phyloP scores from a whole-genome alignment of 2,888 invertebrate genomes.

The Campoplex capitator region DNA sequence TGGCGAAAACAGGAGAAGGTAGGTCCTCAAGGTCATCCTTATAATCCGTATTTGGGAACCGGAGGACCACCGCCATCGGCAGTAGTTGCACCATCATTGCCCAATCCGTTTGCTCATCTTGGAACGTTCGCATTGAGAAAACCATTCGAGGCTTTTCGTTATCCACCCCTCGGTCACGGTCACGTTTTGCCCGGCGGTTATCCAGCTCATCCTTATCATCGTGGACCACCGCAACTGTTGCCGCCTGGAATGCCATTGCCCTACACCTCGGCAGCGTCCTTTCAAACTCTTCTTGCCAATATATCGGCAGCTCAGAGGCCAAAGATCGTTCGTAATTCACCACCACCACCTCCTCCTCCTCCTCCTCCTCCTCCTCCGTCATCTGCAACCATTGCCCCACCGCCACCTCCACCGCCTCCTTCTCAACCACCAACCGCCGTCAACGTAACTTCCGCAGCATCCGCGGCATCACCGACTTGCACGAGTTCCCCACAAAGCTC shows the following conservation, averaged over 20 bases:
- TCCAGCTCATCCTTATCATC: constrained; percentile 86
- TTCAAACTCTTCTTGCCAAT: constrained; percentile 94
- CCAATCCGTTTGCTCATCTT: constrained; percentile 92
- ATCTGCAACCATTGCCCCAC: constrained; percentile 86
- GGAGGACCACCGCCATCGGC: constrained; percentile 88
- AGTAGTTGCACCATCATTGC: constrained; percentile 90
- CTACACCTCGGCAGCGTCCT: constrained; percentile 88
- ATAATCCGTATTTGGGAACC: constrained; percentile 92
- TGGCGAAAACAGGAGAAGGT: constrained; percentile 98
- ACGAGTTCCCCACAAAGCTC: constrained; percentile 75
- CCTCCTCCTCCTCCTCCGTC: constrained; percentile 81
- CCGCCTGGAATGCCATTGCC: constrained; percentile 86
- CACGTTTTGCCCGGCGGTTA: constrained; percentile 88
- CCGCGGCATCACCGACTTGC: constrained; percentile 73
- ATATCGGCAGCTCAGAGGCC: constrained; percentile 89
- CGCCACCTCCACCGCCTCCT: constrained; percentile 79
- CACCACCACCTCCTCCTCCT: constrained; percentile 80
- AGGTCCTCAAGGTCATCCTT: constrained; percentile 95
- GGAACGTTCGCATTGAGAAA: constrained; percentile 88
- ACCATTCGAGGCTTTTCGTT: constrained; percentile 90
- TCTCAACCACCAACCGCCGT: constrained; percentile 64
- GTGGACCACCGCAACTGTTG: constrained; percentile 88
- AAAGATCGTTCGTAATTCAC: constrained; percentile 82
- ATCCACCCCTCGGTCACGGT: constrained; percentile 86
- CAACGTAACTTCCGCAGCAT: constrained; percentile 68